Conservation (phyloP, 2,797 vertebrate species). For the Enteromius paludinosus region DNA sequence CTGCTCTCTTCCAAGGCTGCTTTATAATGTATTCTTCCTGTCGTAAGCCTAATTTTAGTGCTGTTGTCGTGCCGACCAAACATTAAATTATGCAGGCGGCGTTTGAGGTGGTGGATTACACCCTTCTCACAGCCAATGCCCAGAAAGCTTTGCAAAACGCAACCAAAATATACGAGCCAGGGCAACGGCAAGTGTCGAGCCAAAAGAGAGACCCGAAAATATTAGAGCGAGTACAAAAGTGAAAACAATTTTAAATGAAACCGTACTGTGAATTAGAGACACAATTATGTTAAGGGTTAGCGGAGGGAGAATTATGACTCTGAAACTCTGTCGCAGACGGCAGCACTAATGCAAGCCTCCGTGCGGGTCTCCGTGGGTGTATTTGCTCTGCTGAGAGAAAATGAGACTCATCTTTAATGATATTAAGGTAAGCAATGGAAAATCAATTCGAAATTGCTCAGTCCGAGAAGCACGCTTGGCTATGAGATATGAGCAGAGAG, state of each 20-base stretch:
- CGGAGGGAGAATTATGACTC: conserved; percentile 29
- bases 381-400: conserved; percentile 38
- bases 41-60: conserved; percentile 47
- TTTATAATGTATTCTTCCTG: conserved; percentile 51
- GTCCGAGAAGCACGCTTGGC: conserved; percentile 2
- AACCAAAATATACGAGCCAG: conserved; percentile 22
- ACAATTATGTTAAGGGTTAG: conserved; percentile 43
- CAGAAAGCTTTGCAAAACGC: conserved; percentile 15
- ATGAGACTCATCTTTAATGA: conserved; percentile 46
- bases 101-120: conserved; percentile 48
- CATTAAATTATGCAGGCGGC: conserved; percentile 55
- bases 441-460: conserved; percentile 43
- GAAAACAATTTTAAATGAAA: conserved; percentile 43
- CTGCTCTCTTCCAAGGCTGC: conserved; percentile 23
- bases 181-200: neutral
- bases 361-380: conserved; percentile 41
- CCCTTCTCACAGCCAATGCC: conserved; percentile 16
- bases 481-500: conserved; percentile 21
- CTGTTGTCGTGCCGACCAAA: conserved; percentile 50
- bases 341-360: conserved; percentile 5
- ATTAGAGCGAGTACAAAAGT: conserved; percentile 20
- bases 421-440: conserved; percentile 47
- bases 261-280: conserved; percentile 41
- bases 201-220: conserved; percentile 18
- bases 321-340: conserved; percentile 21